A percentile compares a stretch with the other conserved stretches of the same genome.
Conservation (phyloP, 2,797 vertebrate genomes). For the Enteromius radiatus region DNA sequence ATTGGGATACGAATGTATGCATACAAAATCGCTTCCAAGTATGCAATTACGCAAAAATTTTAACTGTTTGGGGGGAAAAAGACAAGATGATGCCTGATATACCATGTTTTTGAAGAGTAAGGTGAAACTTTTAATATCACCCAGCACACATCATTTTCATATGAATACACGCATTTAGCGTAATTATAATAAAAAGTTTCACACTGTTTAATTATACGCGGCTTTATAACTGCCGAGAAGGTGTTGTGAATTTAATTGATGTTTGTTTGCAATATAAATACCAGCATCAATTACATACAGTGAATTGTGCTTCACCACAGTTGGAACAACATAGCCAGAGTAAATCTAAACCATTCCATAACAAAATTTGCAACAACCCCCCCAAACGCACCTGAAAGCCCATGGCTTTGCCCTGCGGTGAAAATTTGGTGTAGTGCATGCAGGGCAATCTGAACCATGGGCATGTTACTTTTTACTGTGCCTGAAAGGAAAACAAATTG, state of each 20-base stretch:
- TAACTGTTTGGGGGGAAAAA: background rate
- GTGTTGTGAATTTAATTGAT: constrained; percentile 3
- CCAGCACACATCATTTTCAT: background rate
- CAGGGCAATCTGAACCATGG: constrained; percentile 43
- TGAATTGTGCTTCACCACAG: background rate
- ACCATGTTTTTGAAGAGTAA: background rate
- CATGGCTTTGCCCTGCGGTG: constrained; percentile 19
- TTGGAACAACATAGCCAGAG: background rate
- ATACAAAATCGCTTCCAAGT: background rate
- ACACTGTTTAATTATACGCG: constrained; percentile 14
- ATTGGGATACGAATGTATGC: background rate
- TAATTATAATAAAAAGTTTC: constrained; percentile 6
- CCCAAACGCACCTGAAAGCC: constrained; percentile 15
- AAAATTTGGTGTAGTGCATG: background rate
- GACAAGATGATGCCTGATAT: background rate
- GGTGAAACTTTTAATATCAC: background rate
- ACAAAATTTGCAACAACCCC: background rate
- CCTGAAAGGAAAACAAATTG: constrained; percentile 52
- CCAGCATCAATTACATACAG: background rate
- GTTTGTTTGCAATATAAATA: constrained; percentile 36
- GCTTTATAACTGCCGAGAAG: constrained; percentile 21
- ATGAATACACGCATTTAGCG: background rate
- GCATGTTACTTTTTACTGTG: constrained; percentile 39
- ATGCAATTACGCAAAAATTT: background rate
- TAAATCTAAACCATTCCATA: background rate